Evolutionary conservation across 2,888 invertebrate genomes (phyloP), one percentile per base, ranked within the genome.

Genomic region (Crematogaster levior): DNA sequence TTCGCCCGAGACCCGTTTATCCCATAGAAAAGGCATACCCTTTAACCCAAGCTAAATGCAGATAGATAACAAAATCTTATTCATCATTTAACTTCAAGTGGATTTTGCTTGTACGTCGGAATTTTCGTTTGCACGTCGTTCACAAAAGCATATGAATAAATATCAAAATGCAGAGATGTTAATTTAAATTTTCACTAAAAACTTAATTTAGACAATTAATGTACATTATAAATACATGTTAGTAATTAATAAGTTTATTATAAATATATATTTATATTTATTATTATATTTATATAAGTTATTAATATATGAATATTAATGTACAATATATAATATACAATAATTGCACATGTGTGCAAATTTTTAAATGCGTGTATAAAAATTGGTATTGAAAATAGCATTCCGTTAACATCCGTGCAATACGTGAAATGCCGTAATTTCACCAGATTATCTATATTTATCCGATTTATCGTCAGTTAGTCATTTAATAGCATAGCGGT

Each of bases 21-120:
- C 30, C 51, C 53, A 21, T 21, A 15, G 63, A 70, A 70, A 68
- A 77, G 18, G 10, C 21, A 18, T 15, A 53, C 24, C 18, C 77
- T 40, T 60, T 43, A 56, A 43, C 30, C 30, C 77, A 18, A 56
- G 7, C 40, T 21, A 48, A 77, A 68, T 37, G 30, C 37, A n/a
- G 18, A 34, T 18, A 24, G 9, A 77, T 70, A 56, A 68, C 40
- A 30, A 70, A 56, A 53, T 27, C 53, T 77, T 21, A 46, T 56
- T 30, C 30, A 56, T 43, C 43, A 70, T 70, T 77, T 56, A 43
- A 24, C 70, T 66, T 21, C 10, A 68, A 75, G n/a, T 10, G 12
- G 5, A 48, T n/a, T 40, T 40, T 21, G 37, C n/a, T 75, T n/a
- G n/a, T n/a, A n/a, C n/a, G 40, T 53, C 15, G 15, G 3, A 53